Conservation (phyloP, 2,888 invertebrate genomes). For the Ichneumoninae sp. region DNA sequence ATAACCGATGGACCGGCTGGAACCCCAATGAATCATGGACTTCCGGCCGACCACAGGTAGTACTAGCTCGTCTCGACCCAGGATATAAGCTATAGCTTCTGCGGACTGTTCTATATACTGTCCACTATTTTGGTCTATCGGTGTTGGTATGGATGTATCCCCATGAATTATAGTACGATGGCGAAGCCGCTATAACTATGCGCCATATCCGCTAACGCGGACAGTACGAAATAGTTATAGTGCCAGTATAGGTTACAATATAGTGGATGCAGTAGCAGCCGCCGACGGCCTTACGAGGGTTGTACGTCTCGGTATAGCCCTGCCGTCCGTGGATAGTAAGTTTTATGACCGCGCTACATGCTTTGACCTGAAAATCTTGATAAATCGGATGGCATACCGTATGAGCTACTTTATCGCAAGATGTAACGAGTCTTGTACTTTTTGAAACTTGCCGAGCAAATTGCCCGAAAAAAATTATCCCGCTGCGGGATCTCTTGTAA, state of each 20-base stretch:
- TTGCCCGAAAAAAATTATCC: background rate
- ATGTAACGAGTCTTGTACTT: background rate
- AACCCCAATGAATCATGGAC: slow-evolving; percentile 76
- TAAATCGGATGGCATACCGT: background rate
- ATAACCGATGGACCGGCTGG: slow-evolving; percentile 76
- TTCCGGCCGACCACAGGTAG: slow-evolving; percentile 67
- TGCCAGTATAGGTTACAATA: background rate
- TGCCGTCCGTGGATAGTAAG: background rate
- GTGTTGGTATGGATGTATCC: slow-evolving; percentile 7
- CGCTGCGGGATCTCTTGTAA: background rate
- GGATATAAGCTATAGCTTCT: slow-evolving; percentile 68
- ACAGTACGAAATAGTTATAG: slow-evolving; percentile 7
- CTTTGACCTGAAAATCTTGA: background rate
- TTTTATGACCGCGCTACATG: background rate
- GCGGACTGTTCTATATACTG: background rate
- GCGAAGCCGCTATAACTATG: slow-evolving; percentile 13
- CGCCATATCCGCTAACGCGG: slow-evolving; percentile 26
- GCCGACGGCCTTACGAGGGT: background rate
- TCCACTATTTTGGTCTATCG: slow-evolving; percentile 25
- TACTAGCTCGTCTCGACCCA: slow-evolving; percentile 59
- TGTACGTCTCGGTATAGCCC: background rate
- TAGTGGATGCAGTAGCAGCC: background rate
- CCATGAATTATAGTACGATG: slow-evolving; percentile 40
- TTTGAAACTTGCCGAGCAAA: background rate
- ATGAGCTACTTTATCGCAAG: background rate